Evolutionary conservation across 2,113 vertebrate genomes (phyloP).

Genomic region (Melanerpes formicivorus): DNA sequence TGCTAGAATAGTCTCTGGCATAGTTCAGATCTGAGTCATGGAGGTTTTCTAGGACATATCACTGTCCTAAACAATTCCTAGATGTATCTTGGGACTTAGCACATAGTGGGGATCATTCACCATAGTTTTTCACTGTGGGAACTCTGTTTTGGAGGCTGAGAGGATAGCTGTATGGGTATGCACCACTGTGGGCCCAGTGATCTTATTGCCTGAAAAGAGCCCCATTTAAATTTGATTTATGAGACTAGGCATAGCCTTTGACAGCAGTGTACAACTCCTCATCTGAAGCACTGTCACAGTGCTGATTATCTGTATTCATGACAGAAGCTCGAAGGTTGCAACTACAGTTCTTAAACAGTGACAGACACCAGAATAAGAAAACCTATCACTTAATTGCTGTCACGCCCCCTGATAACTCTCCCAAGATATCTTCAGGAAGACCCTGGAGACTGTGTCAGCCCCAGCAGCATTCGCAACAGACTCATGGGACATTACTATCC

Average conservation of each 20-base stretch:
- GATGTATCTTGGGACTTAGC: background rate
- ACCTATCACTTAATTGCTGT: background rate
- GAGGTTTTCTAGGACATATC: background rate
- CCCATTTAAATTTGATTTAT: background rate
- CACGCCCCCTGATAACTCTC: background rate
- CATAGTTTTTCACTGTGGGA: background rate
- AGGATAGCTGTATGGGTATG: background rate
- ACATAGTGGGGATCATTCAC: background rate
- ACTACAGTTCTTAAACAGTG: background rate
- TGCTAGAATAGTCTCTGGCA: background rate
- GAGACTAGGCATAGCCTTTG: background rate
- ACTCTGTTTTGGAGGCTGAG: background rate
- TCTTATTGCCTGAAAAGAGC: background rate
- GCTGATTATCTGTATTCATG: background rate
- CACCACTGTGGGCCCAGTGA: background rate
- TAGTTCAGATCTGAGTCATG: background rate
- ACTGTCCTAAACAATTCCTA: background rate
- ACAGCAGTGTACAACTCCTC: background rate
- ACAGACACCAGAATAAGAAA: background rate
- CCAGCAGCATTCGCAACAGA: background rate
- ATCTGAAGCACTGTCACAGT: background rate
- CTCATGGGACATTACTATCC: background rate
- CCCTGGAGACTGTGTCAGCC: background rate
- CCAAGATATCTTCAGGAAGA: background rate
- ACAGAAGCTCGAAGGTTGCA: background rate